These are phyloP conservation scores for Pseudomyrmex flavicornis DNA, from an alignment of 1,140 invertebrate species.

Conservation along the genomic window DNA sequence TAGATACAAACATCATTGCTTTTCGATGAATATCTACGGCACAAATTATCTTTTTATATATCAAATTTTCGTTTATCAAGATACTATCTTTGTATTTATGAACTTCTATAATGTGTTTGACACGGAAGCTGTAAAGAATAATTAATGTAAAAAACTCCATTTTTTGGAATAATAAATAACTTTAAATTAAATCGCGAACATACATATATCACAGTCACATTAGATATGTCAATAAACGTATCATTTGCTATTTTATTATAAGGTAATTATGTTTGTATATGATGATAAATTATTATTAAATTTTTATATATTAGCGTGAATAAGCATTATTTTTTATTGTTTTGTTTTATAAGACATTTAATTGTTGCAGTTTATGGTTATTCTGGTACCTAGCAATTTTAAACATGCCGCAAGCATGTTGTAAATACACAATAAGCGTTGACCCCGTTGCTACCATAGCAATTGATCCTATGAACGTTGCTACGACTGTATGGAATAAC, in stretches of 20 bases:
- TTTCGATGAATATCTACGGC: slow-evolving; percentile 27
- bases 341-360: too few species aligned
- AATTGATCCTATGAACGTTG: not conserved
- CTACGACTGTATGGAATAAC: not conserved
- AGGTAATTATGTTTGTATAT: too few species aligned
- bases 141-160: not conserved
- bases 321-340: too few species aligned
- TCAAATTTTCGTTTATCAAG: not conserved
- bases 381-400: slow-evolving; percentile 16
- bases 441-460: not conserved
- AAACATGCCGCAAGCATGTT: slow-evolving; percentile 7
- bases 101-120: not conserved
- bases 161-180: too few species aligned
- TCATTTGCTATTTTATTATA: too few species aligned
- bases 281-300: too few species aligned
- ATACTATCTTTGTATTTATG: not conserved
- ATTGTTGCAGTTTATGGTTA: not conserved
- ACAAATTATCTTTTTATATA: not conserved
- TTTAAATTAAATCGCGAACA: too few species aligned
- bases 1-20: slow-evolving; percentile 17
- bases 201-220: too few species aligned
- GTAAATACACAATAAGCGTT: not conserved
- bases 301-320: too few species aligned
- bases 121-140: slow-evolving; percentile 20
- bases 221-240: too few species aligned